Percentiles rank a stretch among this genome's conserved stretches.
Conservation (phyloP, 2,797 vertebrate species). For the Falco naumanni region DNA sequence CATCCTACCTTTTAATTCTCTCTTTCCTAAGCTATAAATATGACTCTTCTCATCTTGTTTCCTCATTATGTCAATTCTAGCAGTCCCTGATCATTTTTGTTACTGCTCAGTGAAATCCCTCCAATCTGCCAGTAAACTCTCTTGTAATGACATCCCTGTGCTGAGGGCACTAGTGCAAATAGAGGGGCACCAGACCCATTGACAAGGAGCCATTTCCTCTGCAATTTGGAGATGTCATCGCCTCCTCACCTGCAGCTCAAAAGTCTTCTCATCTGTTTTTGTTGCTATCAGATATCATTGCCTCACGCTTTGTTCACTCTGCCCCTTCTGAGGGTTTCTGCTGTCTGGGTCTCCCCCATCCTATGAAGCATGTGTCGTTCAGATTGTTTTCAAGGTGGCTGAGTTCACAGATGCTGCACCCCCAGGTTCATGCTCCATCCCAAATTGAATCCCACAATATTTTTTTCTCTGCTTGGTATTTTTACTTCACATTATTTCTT, state of each 20-base stretch:
- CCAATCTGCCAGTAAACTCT: conserved; percentile 55
- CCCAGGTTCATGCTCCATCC: background rate
- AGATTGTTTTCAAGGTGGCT: background rate
- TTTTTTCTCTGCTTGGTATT: background rate
- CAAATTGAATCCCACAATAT: background rate
- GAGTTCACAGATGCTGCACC: background rate
- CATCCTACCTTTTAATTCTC: conserved; percentile 64
- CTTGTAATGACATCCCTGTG: conserved; percentile 62
- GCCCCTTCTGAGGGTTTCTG: background rate
- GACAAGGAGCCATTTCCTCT: conserved; percentile 1
- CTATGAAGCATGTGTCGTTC: background rate
- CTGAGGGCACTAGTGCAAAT: conserved; percentile 29
- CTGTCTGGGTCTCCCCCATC: background rate
- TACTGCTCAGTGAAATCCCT: conserved; percentile 60
- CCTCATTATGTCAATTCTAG: conserved; percentile 71
- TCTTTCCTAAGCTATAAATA: conserved; percentile 65
- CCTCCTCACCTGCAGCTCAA: background rate
- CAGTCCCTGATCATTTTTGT: conserved; percentile 71
- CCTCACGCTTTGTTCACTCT: background rate
- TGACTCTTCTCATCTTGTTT: conserved; percentile 60
- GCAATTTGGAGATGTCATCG: conserved; percentile 14
- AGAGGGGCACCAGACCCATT: background rate
- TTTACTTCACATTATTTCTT: background rate
- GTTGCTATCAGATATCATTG: background rate
- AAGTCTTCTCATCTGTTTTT: background rate